Conservation (phyloP, 2,797 vertebrate species). For the Geotrypetes seraphini region DNA sequence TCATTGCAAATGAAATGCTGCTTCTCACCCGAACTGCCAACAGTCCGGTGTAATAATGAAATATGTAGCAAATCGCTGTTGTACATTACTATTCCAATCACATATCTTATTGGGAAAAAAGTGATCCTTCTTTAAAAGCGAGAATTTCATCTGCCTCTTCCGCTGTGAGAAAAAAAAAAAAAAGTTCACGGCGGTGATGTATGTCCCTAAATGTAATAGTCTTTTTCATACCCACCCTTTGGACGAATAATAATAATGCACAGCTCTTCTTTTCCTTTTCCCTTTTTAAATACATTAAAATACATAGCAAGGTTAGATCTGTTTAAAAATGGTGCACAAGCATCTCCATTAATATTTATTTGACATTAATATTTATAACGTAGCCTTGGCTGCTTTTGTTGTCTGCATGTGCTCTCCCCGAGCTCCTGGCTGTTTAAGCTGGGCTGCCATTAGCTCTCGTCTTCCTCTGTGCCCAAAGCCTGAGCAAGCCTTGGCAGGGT, state of each 20-base stretch:
- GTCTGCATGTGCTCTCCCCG: slow-evolving; percentile 24
- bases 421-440: slow-evolving; percentile 44
- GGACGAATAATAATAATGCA: slow-evolving; percentile 1
- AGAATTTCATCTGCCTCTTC: slow-evolving; percentile 30
- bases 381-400: slow-evolving; percentile 38
- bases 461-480: slow-evolving; percentile 42
- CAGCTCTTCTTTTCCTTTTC: slow-evolving; percentile 29
- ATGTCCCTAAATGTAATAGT: slow-evolving; percentile 36
- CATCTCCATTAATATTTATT: slow-evolving; percentile 61
- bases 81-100: slow-evolving; percentile 27
- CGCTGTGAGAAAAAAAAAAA: slow-evolving; percentile 25
- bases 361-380: slow-evolving; percentile 63
- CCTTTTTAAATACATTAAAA: slow-evolving; percentile 28
- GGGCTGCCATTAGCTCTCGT: slow-evolving; percentile 44
- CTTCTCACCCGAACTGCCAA: slow-evolving; percentile 16
- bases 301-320: slow-evolving; percentile 41
- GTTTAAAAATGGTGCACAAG: slow-evolving; percentile 31
- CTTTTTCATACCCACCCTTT: slow-evolving; percentile 29
- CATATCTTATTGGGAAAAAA: slow-evolving; percentile 25
- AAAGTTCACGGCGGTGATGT: slow-evolving; percentile 24
- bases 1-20: slow-evolving; percentile 14
- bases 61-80: slow-evolving; percentile 11
- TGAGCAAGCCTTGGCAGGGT: slow-evolving; percentile 46
- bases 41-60: slow-evolving; percentile 11
- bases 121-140: slow-evolving; percentile 18